Base-by-base conservation (phyloP, 1,140 invertebrate species). In the Heliconius hewitsoni region DNA sequence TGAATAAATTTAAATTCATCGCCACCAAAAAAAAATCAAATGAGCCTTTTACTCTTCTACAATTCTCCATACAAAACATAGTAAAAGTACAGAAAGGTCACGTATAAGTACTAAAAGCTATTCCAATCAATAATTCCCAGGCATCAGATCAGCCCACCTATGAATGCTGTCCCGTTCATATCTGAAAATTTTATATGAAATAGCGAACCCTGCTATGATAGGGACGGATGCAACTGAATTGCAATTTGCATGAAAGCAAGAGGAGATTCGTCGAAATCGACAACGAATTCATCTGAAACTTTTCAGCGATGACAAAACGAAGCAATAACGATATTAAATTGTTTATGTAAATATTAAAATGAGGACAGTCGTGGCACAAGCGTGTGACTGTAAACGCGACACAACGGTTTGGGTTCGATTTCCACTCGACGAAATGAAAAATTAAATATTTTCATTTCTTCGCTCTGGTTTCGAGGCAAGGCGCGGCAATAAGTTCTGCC, bases 291-390 rank as follows among this genome's bases (percentile, higher is more conserved):
- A 60, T 60, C 57, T 60, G 57, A 60, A 60, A 27, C 57, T 19
- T 60, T 60, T 23, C 57, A 60, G 57, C 57, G 57, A 60, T 60
- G 57, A 11, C 9, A 60, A 60, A 60, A 60, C 57, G 57, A 60
- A 11, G 57, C 57, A 23, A 60, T 60, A 27, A 60, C 57, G 57
- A 60, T 60, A 27, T 60, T 19, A 55, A 13, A 46, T 46, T 46
- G 11, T 6, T 34, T 34, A 34, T 34, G 34, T 34, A 34, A 34
- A 34, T 34, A 37, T 37, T 37, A 37, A 37, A 6, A 37, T 37
- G 6, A 37, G 34, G 5, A 37, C 34, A 37, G 34, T 37, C 34
- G 0, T 37, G 34, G 34, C 34, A 37, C 34, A 37, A 8, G 1
- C 6, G 34, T 37, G 34, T 37, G 34, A 37, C 6, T 37, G 34